Base-by-base conservation (phyloP, 2,113 vertebrate species). In the Mastomys natalensis region DNA sequence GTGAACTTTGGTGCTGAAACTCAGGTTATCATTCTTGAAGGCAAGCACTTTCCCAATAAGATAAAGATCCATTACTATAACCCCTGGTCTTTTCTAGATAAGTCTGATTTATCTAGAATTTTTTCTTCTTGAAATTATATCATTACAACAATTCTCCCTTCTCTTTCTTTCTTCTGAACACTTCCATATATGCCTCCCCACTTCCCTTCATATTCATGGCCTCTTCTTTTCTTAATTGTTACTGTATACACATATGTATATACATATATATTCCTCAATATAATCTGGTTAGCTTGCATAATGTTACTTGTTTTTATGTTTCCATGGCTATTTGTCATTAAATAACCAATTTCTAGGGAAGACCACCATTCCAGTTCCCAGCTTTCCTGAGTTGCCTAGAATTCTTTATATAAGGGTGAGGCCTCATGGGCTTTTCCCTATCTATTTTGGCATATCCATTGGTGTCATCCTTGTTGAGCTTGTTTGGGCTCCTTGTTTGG, bases 101-200 rank as follows among this genome's bases (percentile, higher is more conserved):
- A 64, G 74, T 84, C 81, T 94, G 34, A 92, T 34, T 88, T 87
- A 53, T 73, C 40, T 91, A 92, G 17, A 77, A 90, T 24, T 82
- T 58, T 53, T 80, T 22, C 77, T 55, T 81, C 21, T 22, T 55
- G 51, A 55, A 55, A 81, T 53, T 34, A 9, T 24, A n/a, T n/a
- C 11, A 22, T 55, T 48, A 77, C 45, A 74, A 53, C 29, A 48
- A 76, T 15, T 77, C 29, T 51, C 15, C 51, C 10, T 21, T 34
- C 31, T 8, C 48, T 55, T 55, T 53, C 48, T 80, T 55, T 53
- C 80, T n/a, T 58, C 37, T 21, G 58, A 58, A 82, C 37, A 82
- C 21, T 58, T 58, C 11, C 53, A 40, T 15, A 82, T 24, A 55
- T 55, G 5, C 10, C 5, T n/a, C 11, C 10, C 78, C 53, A 58